phyloP scores from a whole-genome alignment of 2,797 vertebrate genomes.

The Pseudochaenichthys georgianus region DNA sequence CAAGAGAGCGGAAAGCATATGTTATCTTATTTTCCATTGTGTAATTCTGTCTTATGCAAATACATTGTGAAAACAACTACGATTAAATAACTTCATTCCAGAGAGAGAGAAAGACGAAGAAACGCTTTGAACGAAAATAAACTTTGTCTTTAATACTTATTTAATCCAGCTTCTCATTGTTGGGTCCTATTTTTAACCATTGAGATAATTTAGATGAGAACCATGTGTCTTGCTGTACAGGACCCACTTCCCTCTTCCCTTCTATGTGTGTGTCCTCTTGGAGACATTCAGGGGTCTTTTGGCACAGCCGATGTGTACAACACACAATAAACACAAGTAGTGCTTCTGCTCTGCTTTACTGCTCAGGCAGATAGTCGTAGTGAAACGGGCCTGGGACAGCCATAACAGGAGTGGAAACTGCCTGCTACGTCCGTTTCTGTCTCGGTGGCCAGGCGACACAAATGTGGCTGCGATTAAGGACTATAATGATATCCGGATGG shows the following conservation, averaged over 20 bases:
- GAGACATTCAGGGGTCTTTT: conserved; percentile 65
- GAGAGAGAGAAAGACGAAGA: conserved; percentile 18
- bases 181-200: conserved; percentile 65
- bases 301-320: conserved; percentile 66
- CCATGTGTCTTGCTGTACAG: conserved; percentile 36
- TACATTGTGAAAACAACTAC: conserved; percentile 13
- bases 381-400: conserved; percentile 65
- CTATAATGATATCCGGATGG: conserved; percentile 83
- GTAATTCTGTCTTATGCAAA: conserved; percentile 34
- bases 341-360: conserved; percentile 77
- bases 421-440: conserved; percentile 72
- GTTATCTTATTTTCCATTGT: conserved; percentile 23
- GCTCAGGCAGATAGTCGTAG: conserved; percentile 68
- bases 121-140: background rate
- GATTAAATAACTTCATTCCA: conserved; percentile 34
- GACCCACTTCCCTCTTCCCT: conserved; percentile 21
- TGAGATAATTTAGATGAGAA: conserved; percentile 65
- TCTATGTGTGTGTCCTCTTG: conserved; percentile 62
- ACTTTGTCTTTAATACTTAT: conserved; percentile 56
- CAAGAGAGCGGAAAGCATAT: conserved; percentile 27
- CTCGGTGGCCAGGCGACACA: conserved; percentile 75
- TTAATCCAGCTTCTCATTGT: conserved; percentile 67
- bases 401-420: conserved; percentile 89
- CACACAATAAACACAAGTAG: conserved; percentile 77
- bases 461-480: conserved; percentile 76